Evolutionary conservation across 1,140 invertebrate genomes (phyloP), one percentile per base, ranked within the genome.

Genomic region (Monochamus saltuarius): DNA sequence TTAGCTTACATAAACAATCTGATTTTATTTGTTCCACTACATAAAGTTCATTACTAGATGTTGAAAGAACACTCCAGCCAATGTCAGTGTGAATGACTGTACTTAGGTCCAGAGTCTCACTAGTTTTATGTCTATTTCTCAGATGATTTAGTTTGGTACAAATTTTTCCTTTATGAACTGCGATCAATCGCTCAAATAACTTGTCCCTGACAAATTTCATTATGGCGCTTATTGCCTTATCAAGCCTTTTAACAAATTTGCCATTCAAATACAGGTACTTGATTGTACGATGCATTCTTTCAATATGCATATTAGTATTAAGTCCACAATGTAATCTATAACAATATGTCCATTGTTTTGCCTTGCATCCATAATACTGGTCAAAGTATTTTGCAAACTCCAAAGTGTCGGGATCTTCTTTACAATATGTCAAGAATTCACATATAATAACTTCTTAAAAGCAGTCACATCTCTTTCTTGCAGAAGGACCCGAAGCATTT

Each of bases 261-360:
- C 56, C 56, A 54, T 7, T 56, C 11, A 61, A 56, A 38, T 61
- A 56, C 4, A 56, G 35, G 29, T 61, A 61, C 29, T 61, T 61
- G 17, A 61, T 45, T 9, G 16, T 57, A n/a, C 54, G 4, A 34
- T 61, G 59, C 45, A 56, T 61, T 1, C 22, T 39, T 39, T 57
- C 59, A 49, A 61, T 56, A 36, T 51, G 55, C 47, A 58, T 62
- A 16, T 62, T 62, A 7, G 60, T 62, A 13, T 62, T 62, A 8
- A 62, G 7, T 1, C 56, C 61, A 51, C 1, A 17, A 47, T 53
- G 4, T 19, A 58, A 7, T 1, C 61, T 16, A 39, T 53, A 62
- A 35, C 47, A 58, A 19, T 62, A 62, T 10, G 55, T 38, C 55
- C 56, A 59, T 14, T 1, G 35, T 13, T 62, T 16, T 10, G 37